Base-by-base conservation (phyloP, 1,140 invertebrate genomes). In the Drosophila arizonae region DNA sequence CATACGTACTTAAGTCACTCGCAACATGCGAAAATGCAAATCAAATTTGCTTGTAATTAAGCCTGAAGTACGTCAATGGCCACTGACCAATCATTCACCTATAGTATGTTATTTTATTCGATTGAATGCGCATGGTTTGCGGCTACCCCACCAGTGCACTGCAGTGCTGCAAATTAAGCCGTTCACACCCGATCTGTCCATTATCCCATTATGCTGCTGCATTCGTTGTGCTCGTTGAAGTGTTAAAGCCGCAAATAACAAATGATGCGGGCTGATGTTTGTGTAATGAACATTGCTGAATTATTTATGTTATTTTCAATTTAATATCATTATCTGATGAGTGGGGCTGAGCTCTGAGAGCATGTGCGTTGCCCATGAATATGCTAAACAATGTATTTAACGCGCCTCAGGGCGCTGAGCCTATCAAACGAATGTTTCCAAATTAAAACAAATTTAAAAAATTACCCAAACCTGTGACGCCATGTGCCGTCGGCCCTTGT, bases 271-370 rank as follows among this genome's bases (percentile, higher is more conserved):
- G 11, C 15, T 24, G n/a, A 17, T 30, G 41, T 10, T 45, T 58
- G 2, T 30, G 6, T 13, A 46, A 50, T 48, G 30, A 21, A 15
- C 15, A 64, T 51, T 33, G 33, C 5, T 36, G 51, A 67, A 72
- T 68, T 66, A 66, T 67, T 81, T 81, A 30, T 6, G 4, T 30
- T 6, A 43, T 36, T 28, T 65, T 58, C 24, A 58, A 77, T 73
- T 69, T 17, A 4, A 48, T 64, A 41, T 63, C 58, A 24, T 58
- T 63, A 56, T 76, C 65, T 72, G 39, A 55, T 48, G 50, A 60
- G 60, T 48, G 21, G 24, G 6, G 13, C 43, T 41, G 6, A 39
- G 24, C 1, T 24, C 43, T 36, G 1, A 39, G 36, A 11, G 36
- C 36, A 30, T 30, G 5, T 30, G 0, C 11, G 10, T 39, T 39